Conservation (phyloP, 2,797 vertebrate genomes). For the Adelosebastes latens region DNA sequence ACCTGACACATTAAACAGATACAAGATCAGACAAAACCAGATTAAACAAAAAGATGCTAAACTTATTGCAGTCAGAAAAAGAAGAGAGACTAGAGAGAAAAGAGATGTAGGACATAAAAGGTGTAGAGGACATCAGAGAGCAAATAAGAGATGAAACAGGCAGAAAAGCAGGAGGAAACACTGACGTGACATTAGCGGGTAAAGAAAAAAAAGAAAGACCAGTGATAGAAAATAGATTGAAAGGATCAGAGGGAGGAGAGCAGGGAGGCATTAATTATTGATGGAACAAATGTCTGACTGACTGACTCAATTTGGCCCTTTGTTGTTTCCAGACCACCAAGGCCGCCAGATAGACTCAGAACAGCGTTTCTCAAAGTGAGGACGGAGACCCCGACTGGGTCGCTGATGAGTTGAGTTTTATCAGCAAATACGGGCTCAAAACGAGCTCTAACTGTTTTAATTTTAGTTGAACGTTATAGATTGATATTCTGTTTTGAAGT, state of each 20-base stretch:
- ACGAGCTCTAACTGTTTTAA: background rate
- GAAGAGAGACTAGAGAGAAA: background rate
- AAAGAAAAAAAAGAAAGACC: constrained; percentile 16
- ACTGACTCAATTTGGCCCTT: constrained; percentile 76
- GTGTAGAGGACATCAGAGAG: constrained; percentile 22
- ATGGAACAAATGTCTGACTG: constrained; percentile 80
- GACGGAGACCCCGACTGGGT: background rate
- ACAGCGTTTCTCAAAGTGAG: constrained; percentile 32
- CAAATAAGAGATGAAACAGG: constrained; percentile 4
- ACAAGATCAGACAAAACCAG: constrained; percentile 2
- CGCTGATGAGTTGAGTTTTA: background rate
- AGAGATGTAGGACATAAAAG: constrained; percentile 7
- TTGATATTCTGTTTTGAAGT: background rate
- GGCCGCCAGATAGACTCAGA: constrained; percentile 64
- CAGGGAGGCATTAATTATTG: constrained; percentile 74
- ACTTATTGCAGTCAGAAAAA: background rate
- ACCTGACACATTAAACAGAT: background rate
- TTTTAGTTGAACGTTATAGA: background rate
- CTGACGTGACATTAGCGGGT: constrained; percentile 29
- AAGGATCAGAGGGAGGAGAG: constrained; percentile 66
- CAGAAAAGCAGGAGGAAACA: constrained; percentile 14
- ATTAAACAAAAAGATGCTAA: background rate
- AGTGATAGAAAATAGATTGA: constrained; percentile 68
- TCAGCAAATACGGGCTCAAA: background rate
- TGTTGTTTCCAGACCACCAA: constrained; percentile 75